phyloP scores from a whole-genome alignment of 2,797 vertebrate genomes.

The Masticophis lateralis region DNA sequence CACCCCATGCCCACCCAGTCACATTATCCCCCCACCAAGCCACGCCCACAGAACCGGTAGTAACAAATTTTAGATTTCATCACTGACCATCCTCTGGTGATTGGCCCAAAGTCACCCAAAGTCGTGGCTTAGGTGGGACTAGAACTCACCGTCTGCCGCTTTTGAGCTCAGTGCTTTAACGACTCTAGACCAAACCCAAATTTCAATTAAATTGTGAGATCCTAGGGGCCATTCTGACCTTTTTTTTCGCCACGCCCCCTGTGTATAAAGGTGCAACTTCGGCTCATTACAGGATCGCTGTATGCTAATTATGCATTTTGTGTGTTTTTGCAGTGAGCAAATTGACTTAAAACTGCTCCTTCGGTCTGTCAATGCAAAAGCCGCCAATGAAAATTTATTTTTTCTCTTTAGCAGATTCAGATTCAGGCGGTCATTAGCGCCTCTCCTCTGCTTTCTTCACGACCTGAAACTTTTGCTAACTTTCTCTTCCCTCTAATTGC shows the following conservation, averaged over 20 bases:
- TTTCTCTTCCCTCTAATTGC: background rate
- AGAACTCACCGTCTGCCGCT: too few species aligned
- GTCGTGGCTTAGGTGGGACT: too few species aligned
- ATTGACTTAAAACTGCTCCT: background rate
- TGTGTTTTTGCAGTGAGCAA: background rate
- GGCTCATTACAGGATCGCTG: background rate
- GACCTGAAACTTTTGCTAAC: background rate
- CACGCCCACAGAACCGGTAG: too few species aligned
- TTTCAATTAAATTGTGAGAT: background rate
- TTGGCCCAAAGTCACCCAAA: too few species aligned
- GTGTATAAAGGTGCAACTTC: background rate
- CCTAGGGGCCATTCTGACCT: background rate
- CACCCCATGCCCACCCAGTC: too few species aligned
- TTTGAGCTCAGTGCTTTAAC: too few species aligned
- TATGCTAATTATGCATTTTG: background rate
- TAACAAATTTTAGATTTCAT: too few species aligned
- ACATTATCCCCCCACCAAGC: too few species aligned
- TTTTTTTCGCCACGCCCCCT: background rate
- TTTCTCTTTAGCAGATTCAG: background rate
- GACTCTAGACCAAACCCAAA: too few species aligned
- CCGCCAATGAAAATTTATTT: fast-evolving
- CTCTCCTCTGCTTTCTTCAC: background rate
- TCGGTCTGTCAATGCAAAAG: background rate
- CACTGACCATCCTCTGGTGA: too few species aligned
- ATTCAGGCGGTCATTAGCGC: background rate